Evolutionary conservation across 2,888 invertebrate species (phyloP).

Genomic region (Eupithecia centaureata): DNA sequence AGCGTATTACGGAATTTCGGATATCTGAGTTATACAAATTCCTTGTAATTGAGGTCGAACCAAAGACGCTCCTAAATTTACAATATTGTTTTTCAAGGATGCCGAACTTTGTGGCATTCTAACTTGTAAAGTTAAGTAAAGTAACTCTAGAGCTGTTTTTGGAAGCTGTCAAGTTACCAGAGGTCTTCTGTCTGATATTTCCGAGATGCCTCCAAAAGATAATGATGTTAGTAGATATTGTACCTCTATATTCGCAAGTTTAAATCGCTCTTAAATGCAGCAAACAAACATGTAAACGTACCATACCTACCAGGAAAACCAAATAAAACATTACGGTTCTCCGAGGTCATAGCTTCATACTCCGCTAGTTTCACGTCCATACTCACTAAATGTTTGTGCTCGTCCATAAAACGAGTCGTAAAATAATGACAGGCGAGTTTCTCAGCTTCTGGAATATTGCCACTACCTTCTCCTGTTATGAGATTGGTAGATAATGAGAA

Average conservation of each 20-base stretch:
- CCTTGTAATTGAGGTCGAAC: constrained; percentile 20
- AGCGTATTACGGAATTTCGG: constrained; percentile 20
- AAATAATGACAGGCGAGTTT: constrained; percentile 16
- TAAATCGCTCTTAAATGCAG: background rate
- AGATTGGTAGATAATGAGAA: constrained; percentile 44
- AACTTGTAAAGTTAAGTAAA: background rate
- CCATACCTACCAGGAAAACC: background rate
- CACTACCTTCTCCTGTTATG: constrained; percentile 25
- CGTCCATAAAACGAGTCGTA: constrained; percentile 5
- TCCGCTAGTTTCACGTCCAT: background rate
- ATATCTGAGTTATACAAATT: constrained; percentile 21
- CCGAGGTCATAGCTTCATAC: constrained; percentile 10
- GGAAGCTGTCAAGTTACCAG: background rate
- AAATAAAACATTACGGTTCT: constrained; percentile 4
- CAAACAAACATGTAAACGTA: constrained; percentile 6
- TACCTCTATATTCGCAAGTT: background rate
- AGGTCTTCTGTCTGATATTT: background rate
- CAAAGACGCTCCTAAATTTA: background rate
- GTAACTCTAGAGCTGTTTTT: background rate
- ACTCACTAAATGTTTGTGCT: constrained; percentile 1
- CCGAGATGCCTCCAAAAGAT: background rate
- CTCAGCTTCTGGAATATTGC: constrained; percentile 18
- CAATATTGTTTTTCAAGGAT: background rate
- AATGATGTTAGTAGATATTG: background rate
- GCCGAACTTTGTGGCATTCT: background rate